A percentile compares a stretch with the other conserved stretches of the same genome.
phyloP scores from a whole-genome alignment of 2,888 invertebrate genomes.

The Archips crataeganus region DNA sequence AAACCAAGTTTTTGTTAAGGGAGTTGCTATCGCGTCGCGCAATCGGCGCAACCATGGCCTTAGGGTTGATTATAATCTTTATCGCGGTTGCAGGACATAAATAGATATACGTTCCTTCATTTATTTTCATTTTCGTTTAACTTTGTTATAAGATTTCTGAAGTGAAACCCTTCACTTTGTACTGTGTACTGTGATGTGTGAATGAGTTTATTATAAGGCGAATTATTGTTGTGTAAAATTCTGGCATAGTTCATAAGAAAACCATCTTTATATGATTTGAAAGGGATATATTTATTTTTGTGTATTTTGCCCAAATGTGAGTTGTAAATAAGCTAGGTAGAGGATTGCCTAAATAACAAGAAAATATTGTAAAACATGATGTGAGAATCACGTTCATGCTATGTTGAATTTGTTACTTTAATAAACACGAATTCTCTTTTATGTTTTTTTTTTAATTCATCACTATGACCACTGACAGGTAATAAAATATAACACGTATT shows the following conservation, averaged over 20 bases:
- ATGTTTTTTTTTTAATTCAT: constrained; percentile 2
- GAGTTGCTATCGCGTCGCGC: too few relatives aligned
- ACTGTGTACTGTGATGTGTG: not conserved
- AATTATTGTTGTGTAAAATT: not conserved
- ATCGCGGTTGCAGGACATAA: not conserved
- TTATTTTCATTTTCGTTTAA: not conserved
- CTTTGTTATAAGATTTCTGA: too few relatives aligned
- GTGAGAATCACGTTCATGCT: constrained; percentile 4
- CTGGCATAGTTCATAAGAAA: constrained; percentile 7
- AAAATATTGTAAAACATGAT: constrained; percentile 40
- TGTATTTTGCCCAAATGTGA: constrained; percentile 9
- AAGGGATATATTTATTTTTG: constrained; percentile 13
- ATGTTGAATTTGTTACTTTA: constrained; percentile 37
- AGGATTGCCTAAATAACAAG: constrained; percentile 1
- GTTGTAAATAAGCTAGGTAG: constrained; percentile 14
- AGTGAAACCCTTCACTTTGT: not conserved
- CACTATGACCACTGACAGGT: not conserved
- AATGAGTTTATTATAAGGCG: not conserved
- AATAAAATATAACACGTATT: constrained; percentile 52
- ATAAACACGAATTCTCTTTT: constrained; percentile 29
- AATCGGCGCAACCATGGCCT: too few relatives aligned
- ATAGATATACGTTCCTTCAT: not conserved
- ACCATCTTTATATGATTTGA: not conserved
- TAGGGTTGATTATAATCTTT: not conserved
- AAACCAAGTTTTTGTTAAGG: too few relatives aligned